phyloP scores from a whole-genome alignment of 1,140 invertebrate genomes.

The Nylanderia fulva region DNA sequence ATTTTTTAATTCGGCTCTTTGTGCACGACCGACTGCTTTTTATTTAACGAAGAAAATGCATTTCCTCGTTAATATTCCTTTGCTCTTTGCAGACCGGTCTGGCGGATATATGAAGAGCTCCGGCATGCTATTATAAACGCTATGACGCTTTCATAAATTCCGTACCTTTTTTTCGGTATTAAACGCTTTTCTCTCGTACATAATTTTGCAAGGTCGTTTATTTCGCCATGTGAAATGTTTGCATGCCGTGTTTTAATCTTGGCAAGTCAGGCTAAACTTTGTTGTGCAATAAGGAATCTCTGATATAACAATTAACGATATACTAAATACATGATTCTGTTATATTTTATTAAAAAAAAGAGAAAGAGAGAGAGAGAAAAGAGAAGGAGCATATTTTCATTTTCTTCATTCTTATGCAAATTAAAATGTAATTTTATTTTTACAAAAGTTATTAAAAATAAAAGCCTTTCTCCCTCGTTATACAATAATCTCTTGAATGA shows the following conservation, averaged over 20 bases:
- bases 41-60: conserved; percentile 43
- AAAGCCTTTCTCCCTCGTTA: background rate
- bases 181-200: conserved; percentile 17
- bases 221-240: background rate
- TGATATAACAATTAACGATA: background rate
- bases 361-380: too few relatives aligned
- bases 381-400: too few relatives aligned
- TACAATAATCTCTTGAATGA: conserved; percentile 7
- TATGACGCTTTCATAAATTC: conserved; percentile 7
- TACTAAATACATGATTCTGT: background rate
- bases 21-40: conserved; percentile 24
- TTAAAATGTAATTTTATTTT: background rate
- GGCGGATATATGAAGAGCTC: conserved; percentile 4
- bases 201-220: conserved; percentile 1
- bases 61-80: conserved; percentile 53
- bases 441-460: too few relatives aligned
- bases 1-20: conserved; percentile 52
- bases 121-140: conserved; percentile 29
- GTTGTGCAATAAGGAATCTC: background rate
- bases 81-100: conserved; percentile 20
- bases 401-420: background rate
- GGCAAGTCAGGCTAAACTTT: background rate
- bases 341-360: too few relatives aligned
- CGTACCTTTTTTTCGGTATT: background rate
- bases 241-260: background rate